Evolutionary conservation across 2,888 invertebrate species (phyloP), one percentile per base, ranked within the genome.

Genomic region (Torymus texanus): DNA sequence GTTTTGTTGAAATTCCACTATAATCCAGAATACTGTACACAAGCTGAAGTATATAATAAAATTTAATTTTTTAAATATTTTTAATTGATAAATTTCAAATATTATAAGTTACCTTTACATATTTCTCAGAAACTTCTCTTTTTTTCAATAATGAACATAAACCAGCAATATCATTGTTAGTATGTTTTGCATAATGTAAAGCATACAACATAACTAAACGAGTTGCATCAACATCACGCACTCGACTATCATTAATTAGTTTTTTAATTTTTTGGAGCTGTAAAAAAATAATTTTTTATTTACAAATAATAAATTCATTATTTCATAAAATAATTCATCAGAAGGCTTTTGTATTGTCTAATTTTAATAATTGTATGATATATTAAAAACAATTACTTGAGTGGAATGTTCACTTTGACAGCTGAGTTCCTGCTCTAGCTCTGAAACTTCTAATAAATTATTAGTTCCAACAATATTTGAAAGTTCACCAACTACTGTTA

Each of bases 401-500:
- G 93, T 92, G 14, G 94, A 93, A 90, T 96, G 96, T 87, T 96
- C 96, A 76, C 93, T 94, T 91, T 97, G 97, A 86, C 97, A 97
- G 41, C 97, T 96, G 73, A 97, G 92, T 91, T 97, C 97, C 91
- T 98, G 98, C 90, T 98, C 98, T 75, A 97, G 90, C 91, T 98
- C 98, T 0, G 97, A 97, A 10, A 99, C 95, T 88, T 97, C 96
- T 82, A 99, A 93, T 75, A 99, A 92, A 86, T 93, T 93, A 87
- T 95, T 93, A 62, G 93, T 93, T 53, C 93, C 94, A 63, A 99
- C 97, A 81, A 96, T 91, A 18, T 95, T 92, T 0, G 98, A 98
- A 83, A 99, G 92, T 91, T 99, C 98, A 0, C 98, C 97, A 74
- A 99, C 97, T 55, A 99, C 95, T 0, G 97, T 97, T 68, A 99